Percentiles rank a stretch among this genome's conserved stretches.
Evolutionary conservation across 1,140 invertebrate genomes (phyloP).

Genomic region (Diabrotica undecimpunctata): DNA sequence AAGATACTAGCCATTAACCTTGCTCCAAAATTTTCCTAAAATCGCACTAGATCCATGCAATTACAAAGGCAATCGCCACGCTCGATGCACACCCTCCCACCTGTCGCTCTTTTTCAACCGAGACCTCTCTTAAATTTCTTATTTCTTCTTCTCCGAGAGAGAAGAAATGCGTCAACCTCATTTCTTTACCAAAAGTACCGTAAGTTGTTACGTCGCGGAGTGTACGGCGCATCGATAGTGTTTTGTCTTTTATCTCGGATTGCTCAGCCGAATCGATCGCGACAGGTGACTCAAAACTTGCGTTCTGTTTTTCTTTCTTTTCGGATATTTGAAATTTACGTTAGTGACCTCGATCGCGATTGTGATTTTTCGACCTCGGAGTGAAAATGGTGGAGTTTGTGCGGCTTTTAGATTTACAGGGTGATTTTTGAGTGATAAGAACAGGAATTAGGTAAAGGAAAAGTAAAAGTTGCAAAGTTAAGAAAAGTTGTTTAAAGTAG

Average conservation of each 20-base stretch:
- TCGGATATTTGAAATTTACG: no score
- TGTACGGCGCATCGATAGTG: constrained; percentile 15
- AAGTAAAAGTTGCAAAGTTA: no score
- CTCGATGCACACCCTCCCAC: constrained; percentile 27
- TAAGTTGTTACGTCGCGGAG: constrained; percentile 16
- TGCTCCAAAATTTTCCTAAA: constrained; percentile 16
- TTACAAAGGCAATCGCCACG: constrained; percentile 20
- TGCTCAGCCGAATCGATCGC: not conserved
- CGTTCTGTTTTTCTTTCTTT: not conserved
- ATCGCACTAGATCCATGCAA: constrained; percentile 13
- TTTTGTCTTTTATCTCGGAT: constrained; percentile 7
- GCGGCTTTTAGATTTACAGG: no score
- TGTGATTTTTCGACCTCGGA: no score
- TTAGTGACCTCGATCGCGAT: no score
- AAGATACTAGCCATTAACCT: constrained; percentile 17
- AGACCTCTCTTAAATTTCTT: constrained; percentile 26
- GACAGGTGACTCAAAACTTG: not conserved
- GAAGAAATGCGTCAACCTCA: constrained; percentile 28
- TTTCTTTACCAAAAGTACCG: constrained; percentile 33
- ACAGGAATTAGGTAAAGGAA: no score
- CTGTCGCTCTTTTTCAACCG: constrained; percentile 25
- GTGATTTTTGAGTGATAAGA: no score
- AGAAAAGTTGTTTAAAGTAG: no score
- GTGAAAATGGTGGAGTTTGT: no score
- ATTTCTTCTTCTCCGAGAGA: constrained; percentile 11